phyloP scores from a whole-genome alignment of 2,113 vertebrate species.

The Rissa tridactyla region DNA sequence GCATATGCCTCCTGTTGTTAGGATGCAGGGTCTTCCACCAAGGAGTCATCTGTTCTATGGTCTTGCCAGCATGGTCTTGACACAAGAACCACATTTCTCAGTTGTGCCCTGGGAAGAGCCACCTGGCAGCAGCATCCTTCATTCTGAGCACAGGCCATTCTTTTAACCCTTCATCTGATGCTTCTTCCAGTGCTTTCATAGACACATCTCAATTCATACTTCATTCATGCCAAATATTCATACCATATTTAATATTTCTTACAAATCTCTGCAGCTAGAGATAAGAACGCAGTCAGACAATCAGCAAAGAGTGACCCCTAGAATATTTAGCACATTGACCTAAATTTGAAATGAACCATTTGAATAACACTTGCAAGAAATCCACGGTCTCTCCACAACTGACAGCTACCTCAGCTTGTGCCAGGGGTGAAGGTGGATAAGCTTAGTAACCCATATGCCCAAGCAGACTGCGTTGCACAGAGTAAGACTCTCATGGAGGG shows the following conservation, averaged over 20 bases:
- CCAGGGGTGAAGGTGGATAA: background rate
- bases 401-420: background rate
- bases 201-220: background rate
- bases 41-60: background rate
- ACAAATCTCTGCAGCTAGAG: background rate
- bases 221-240: background rate
- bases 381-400: background rate
- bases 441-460: background rate
- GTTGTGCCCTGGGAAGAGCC: background rate
- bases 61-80: background rate
- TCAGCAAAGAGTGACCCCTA: background rate
- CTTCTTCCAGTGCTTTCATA: background rate
- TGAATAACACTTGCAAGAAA: background rate
- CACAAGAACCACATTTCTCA: background rate
- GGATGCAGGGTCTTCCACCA: background rate
- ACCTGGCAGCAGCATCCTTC: background rate
- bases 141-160: background rate
- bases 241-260: background rate
- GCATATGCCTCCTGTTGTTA: background rate
- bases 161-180: background rate
- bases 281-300: accelerated
- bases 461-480: background rate
- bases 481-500: background rate
- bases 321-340: background rate
- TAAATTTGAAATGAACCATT: background rate